These are phyloP conservation scores for Caradrina kadenii DNA, from an alignment of 2,888 invertebrate species.

Conservation along the genomic window DNA sequence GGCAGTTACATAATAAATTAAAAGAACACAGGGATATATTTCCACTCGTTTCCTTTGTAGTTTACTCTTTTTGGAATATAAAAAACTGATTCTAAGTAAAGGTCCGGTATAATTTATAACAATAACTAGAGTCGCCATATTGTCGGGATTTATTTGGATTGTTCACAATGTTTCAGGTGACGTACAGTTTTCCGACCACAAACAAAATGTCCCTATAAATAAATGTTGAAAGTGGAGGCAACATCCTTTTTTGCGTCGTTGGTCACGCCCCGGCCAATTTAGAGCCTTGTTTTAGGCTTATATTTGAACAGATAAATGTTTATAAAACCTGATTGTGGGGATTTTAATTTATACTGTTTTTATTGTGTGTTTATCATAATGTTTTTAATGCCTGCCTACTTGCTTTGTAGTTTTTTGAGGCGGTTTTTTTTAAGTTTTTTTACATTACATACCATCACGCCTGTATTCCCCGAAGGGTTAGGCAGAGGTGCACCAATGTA, in stretches of 20 bases:
- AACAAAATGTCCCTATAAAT: constrained; percentile 38
- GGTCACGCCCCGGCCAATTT: constrained; percentile 32
- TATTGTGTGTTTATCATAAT: neutral
- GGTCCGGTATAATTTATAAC: constrained; percentile 35
- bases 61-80: constrained; percentile 20
- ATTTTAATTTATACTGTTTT: constrained; percentile 17
- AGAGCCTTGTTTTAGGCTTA: constrained; percentile 15
- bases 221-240: constrained; percentile 19
- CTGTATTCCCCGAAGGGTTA: no score
- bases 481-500: no score
- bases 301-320: constrained; percentile 32
- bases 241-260: constrained; percentile 49
- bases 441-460: no score
- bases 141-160: constrained; percentile 37
- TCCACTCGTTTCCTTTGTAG: constrained; percentile 23
- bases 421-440: no score
- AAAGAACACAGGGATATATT: constrained; percentile 15
- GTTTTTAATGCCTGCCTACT: neutral
- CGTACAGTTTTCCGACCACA: constrained; percentile 22
- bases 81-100: constrained; percentile 8
- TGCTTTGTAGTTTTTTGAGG: no score
- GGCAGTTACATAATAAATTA: no score
- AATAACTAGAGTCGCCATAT: constrained; percentile 23
- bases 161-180: constrained; percentile 46
- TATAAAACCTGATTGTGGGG: neutral